Percentiles rank a stretch among this genome's conserved stretches.
Evolutionary conservation across 2,888 invertebrate species (phyloP).

Genomic region (Punctoribates punctum): DNA sequence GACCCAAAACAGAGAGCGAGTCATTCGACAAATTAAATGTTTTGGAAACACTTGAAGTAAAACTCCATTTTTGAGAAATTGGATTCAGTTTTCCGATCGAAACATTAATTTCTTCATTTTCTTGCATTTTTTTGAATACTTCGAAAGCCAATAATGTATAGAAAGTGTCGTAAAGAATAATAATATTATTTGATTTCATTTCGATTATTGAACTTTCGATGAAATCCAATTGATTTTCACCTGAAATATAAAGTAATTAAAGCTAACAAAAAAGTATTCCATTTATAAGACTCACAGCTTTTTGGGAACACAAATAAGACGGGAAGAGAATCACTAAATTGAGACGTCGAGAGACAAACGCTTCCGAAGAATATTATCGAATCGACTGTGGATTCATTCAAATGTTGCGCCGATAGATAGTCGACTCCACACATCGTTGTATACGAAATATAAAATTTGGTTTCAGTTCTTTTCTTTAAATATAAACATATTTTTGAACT

Average conservation of each 20-base stretch:
- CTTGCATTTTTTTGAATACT: background rate
- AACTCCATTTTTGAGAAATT: background rate
- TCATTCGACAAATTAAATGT: background rate
- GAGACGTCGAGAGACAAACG: constrained; percentile 40
- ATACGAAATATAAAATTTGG: constrained; percentile 24
- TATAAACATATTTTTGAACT: constrained; percentile 21
- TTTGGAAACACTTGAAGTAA: background rate
- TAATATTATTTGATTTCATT: background rate
- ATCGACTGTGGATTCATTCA: constrained; percentile 22
- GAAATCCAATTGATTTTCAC: constrained; percentile 7
- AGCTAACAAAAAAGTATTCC: background rate
- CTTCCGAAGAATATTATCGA: constrained; percentile 42
- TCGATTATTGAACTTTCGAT: background rate
- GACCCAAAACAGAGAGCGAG: background rate
- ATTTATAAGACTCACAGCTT: constrained; percentile 6
- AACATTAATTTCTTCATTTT: background rate
- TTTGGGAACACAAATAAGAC: constrained; percentile 32
- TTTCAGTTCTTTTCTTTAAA: constrained; percentile 2
- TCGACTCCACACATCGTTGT: constrained; percentile 41
- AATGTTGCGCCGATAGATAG: constrained; percentile 27
- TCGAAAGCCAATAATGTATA: background rate
- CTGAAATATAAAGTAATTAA: constrained; percentile 4
- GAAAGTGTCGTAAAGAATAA: constrained; percentile 26
- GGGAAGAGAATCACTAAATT: constrained; percentile 16
- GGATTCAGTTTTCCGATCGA: constrained; percentile 23